Base-by-base conservation (phyloP, 2,888 invertebrate species). In the Netelia inedita region DNA sequence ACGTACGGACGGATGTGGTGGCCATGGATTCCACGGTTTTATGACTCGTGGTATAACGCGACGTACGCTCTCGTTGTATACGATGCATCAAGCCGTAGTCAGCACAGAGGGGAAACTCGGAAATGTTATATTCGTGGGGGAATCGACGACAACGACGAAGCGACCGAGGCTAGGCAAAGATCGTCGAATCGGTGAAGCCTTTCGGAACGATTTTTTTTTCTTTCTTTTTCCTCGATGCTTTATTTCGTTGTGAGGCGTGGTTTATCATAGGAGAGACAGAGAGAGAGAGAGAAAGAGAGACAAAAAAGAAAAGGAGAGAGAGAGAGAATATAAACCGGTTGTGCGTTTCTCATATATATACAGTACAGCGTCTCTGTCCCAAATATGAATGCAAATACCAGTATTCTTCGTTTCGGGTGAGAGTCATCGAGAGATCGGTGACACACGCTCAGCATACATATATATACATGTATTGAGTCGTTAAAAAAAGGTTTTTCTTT, bases 351-450 rank as follows among this genome's bases (percentile, higher is more conserved):
- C 19, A 16, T 53, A 46, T 19, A 43, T 41, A 41, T 35, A 46
- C 11, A 66, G 16, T 75, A 53, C 14, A 43, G 21, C 43, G 55
- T 71, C 66, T 75, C 28, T 59, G 79, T 85, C 86, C 87, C 86
- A 89, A 88, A 85, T 85, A 86, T 84, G 85, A 87, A 85, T 86
- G 88, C 89, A 87, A 89, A 89, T 82, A 72, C 73, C 63, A 68
- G 79, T 71, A 75, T 78, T 85, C 79, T 75, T 65, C 55, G 50
- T 81, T 73, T 73, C 57, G 53, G 28, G 35, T 3, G 57, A 41
- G 66, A 53, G 50, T 63, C 28, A 9, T 16, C 50, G 73, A 61
- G 69, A 69, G 75, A 80, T 76, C 75, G 78, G 59, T 53, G n/a
- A 68, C 53, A 43, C 53, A 2, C 23, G 71, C 28, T 28, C 5